phyloP scores from a whole-genome alignment of 2,888 invertebrate species.

The Crematogaster levior region DNA sequence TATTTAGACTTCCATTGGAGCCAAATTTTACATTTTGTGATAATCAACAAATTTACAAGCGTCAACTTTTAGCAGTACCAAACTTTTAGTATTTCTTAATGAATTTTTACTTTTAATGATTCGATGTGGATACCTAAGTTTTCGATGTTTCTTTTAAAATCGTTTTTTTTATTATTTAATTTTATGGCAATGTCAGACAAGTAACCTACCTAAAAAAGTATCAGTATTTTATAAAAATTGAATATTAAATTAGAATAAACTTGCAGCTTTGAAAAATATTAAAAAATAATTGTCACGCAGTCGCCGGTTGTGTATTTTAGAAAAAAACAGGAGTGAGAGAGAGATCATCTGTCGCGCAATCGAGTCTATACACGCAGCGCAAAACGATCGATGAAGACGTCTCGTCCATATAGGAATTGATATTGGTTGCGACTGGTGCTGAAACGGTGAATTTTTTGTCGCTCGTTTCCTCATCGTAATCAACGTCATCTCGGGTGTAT shows the following conservation, averaged over 20 bases:
- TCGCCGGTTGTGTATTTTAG: too few relatives aligned
- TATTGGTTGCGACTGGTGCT: constrained; percentile 48
- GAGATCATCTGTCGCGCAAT: constrained; percentile 20
- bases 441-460: constrained; percentile 62
- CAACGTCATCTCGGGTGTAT: constrained; percentile 55
- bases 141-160: neutral
- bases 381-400: constrained; percentile 67
- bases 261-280: neutral
- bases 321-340: constrained; percentile 38
- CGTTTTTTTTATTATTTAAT: neutral
- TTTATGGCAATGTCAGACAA: neutral
- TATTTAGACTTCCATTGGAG: neutral
- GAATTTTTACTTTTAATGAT: neutral
- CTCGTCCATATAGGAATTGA: constrained; percentile 59
- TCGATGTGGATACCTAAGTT: neutral
- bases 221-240: neutral
- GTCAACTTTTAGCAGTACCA: too few relatives aligned
- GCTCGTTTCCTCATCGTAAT: constrained; percentile 58
- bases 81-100: neutral
- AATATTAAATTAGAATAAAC: neutral
- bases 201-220: neutral
- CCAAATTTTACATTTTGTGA: neutral
- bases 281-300: neutral
- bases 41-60: neutral
- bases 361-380: constrained; percentile 25